Base-by-base conservation (phyloP, 2,888 invertebrate genomes). In the Steinernema scapterisci region DNA sequence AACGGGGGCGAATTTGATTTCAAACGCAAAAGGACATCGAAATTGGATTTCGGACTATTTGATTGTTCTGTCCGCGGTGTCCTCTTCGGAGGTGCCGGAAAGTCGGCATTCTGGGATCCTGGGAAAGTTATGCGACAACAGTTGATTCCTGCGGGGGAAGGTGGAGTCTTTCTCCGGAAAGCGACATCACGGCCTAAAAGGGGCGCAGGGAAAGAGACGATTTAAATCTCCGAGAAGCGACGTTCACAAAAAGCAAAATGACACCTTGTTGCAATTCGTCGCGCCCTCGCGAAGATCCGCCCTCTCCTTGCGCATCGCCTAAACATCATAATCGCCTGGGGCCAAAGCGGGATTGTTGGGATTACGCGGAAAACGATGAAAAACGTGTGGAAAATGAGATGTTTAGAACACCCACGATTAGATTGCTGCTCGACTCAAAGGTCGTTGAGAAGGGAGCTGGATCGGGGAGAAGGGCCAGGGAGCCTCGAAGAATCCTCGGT, bases 351-450 rank as follows among this genome's bases (percentile, higher is more conserved):
- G 16, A 48, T 48, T 48, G 48, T 13, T 16, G 48, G 13, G 48
- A 48, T 3, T 16, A 54, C 54, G 21, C 25, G 19, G 54, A 13
- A 21, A 25, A 13, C 25, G 54, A 5, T 1, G 25, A 54, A 54
- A 54, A 54, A 54, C 54, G 54, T 54, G 54, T 54, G 54, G 54
- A 54, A 54, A 54, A 21, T 25, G 54, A 54, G 54, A 11, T 54
- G 21, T 54, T 54, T 54, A 25, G 54, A 21, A 54, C 11, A 38
- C 38, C 9, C 38, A 38, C 38, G 38, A 38, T 38, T 3, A 9
- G 38, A 38, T 38, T 3, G 9, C 9, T 38, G 38, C 38, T 38
- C 5, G 38, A 38, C 38, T 9, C 38, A 38, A 9, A 38, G 38
- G 3, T 38, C 38, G 5, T n/a, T 38, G 9, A 6, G 38, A 38